Evolutionary conservation across 2,888 invertebrate species (phyloP).

Genomic region (Sisyra nigra): DNA sequence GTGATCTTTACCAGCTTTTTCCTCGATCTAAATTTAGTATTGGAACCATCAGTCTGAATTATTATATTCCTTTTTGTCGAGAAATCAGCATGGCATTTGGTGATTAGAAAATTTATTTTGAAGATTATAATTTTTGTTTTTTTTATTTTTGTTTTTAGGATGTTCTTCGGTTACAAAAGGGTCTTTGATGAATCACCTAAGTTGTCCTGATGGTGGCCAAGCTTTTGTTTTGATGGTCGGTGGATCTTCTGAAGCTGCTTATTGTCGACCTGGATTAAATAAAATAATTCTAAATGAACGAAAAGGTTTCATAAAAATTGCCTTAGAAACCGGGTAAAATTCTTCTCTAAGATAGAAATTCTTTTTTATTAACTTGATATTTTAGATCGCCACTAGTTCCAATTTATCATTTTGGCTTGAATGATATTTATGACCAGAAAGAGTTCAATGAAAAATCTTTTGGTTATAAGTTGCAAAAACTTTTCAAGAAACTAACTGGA

Average conservation of each 20-base stretch:
- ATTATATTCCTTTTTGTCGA: too few species aligned
- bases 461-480: constrained; percentile 43
- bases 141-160: too few species aligned
- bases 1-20: too few species aligned
- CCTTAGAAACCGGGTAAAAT: constrained; percentile 46
- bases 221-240: constrained; percentile 61
- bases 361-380: too few species aligned
- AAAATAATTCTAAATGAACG: constrained; percentile 48
- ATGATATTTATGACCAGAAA: constrained; percentile 54
- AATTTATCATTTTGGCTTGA: constrained; percentile 72
- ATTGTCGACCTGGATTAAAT: constrained; percentile 55
- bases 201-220: constrained; percentile 11
- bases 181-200: too few species aligned
- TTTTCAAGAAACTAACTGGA: constrained; percentile 42
- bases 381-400: constrained; percentile 51
- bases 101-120: too few species aligned
- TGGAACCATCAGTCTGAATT: too few species aligned
- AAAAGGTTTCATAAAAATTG: constrained; percentile 60
- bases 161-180: too few species aligned
- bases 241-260: constrained; percentile 72
- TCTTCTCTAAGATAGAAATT: too few species aligned
- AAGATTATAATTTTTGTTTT: too few species aligned
- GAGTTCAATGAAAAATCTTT: constrained; percentile 45
- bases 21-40: too few species aligned
- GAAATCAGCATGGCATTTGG: too few species aligned